phyloP scores from a whole-genome alignment of 2,797 vertebrate genomes.

The Oreortyx pictus region DNA sequence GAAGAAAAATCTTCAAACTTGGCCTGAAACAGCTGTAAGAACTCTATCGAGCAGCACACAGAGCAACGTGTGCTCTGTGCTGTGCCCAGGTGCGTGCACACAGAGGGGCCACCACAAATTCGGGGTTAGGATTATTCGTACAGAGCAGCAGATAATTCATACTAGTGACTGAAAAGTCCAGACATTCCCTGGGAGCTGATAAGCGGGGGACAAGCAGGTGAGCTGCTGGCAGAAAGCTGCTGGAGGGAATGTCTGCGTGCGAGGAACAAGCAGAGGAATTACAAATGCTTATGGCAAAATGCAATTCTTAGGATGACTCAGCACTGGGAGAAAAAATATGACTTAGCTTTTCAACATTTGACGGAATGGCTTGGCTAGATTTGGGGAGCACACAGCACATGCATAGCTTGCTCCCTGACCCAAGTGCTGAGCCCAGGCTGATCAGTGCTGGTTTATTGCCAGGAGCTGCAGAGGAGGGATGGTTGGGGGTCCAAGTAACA shows the following conservation, averaged over 20 bases:
- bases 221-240: not conserved
- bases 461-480: not conserved
- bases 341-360: not conserved
- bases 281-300: not conserved
- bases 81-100: too few relatives aligned
- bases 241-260: not conserved
- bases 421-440: not conserved
- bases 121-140: too few relatives aligned
- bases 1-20: too few relatives aligned
- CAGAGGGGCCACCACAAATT: too few relatives aligned
- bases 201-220: not conserved
- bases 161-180: not conserved
- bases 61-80: too few relatives aligned
- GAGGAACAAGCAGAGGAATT: not conserved
- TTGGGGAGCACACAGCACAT: not conserved
- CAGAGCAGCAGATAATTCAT: not conserved
- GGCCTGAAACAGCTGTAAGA: too few relatives aligned
- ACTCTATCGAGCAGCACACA: too few relatives aligned
- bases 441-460: not conserved
- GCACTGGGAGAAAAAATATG: not conserved
- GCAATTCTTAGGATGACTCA: not conserved
- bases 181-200: not conserved
- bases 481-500: not conserved
- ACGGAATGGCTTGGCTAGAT: not conserved
- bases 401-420: not conserved